Evolutionary conservation across 2,113 vertebrate species (phyloP).

Genomic region (Leptobrachium leishanense): DNA sequence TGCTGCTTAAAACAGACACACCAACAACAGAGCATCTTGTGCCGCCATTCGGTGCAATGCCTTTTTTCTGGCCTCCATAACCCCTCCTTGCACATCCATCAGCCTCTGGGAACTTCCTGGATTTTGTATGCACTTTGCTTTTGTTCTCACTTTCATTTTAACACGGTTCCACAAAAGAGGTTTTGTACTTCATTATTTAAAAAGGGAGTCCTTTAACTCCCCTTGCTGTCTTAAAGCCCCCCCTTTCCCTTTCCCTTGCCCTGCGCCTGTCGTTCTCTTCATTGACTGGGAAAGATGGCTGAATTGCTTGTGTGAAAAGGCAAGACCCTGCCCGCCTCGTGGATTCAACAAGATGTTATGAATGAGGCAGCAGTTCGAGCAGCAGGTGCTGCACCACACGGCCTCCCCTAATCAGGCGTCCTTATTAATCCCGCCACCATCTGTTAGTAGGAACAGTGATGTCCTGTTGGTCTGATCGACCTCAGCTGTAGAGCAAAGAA

Average conservation of each 20-base stretch:
- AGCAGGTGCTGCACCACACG: slow-evolving; percentile 36
- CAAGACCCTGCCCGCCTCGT: slow-evolving; percentile 31
- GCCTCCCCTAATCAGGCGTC: slow-evolving; percentile 10
- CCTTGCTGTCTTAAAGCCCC: too few relatives aligned
- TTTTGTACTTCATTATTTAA: background rate
- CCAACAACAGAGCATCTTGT: background rate
- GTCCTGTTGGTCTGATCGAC: slow-evolving; percentile 5
- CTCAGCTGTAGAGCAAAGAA: slow-evolving; percentile 22
- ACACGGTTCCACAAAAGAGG: slow-evolving; percentile 13
- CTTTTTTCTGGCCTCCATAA: slow-evolving; percentile 11
- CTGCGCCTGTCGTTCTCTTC: slow-evolving; percentile 1
- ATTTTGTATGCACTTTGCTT: slow-evolving; percentile 6
- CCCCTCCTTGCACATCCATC: slow-evolving; percentile 17
- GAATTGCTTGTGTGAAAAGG: slow-evolving; percentile 21
- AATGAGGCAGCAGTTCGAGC: slow-evolving; percentile 38
- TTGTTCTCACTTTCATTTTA: slow-evolving; percentile 24
- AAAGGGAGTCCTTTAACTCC: slow-evolving; percentile 15
- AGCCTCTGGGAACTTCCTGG: slow-evolving; percentile 11
- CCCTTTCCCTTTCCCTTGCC: background rate
- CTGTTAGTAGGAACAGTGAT: slow-evolving; percentile 24
- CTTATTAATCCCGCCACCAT: slow-evolving; percentile 35
- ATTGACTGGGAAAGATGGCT: slow-evolving; percentile 26
- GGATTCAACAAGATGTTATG: slow-evolving; percentile 36
- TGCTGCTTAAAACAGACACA: too few relatives aligned
- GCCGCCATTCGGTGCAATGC: background rate